These are phyloP conservation scores for Drosophila monieri DNA, from an alignment of 2,888 invertebrate genomes.

Conservation along the genomic window DNA sequence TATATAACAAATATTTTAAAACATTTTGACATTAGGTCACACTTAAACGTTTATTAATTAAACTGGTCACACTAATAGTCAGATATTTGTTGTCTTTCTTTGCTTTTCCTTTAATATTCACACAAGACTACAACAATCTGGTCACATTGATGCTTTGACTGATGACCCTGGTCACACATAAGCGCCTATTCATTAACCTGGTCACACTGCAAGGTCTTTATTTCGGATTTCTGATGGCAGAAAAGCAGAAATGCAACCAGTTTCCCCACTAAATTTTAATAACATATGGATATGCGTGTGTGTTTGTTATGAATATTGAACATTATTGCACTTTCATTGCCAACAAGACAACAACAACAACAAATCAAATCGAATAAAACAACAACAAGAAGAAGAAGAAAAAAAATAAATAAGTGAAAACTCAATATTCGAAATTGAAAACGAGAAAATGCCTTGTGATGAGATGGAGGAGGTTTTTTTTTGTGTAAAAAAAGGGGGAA, in stretches of 20 bases:
- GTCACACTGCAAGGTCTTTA: slow-evolving; percentile 55
- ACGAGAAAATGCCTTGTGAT: slow-evolving; percentile 30
- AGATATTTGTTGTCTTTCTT: too few relatives aligned
- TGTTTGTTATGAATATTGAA: slow-evolving; percentile 27
- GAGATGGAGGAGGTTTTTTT: not conserved
- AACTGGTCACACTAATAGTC: slow-evolving; percentile 55
- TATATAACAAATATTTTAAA: too few relatives aligned
- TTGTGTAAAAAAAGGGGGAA: not conserved
- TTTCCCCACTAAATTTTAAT: slow-evolving; percentile 3
- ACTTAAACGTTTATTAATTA: slow-evolving; percentile 16
- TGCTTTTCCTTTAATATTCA: too few relatives aligned
- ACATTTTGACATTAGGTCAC: too few relatives aligned
- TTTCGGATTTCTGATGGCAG: slow-evolving; percentile 64
- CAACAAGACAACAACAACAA: slow-evolving; percentile 18
- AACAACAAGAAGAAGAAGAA: slow-evolving; percentile 1
- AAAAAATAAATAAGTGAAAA: slow-evolving; percentile 35
- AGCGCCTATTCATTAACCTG: slow-evolving; percentile 31
- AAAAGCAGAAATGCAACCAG: slow-evolving; percentile 25
- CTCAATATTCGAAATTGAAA: slow-evolving; percentile 37
- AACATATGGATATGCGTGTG: slow-evolving; percentile 1
- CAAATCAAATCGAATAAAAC: not conserved
- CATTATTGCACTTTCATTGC: slow-evolving; percentile 66
- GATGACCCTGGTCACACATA: not conserved
- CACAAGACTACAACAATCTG: not conserved
- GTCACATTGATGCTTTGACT: not conserved